These are phyloP conservation scores for Oreochromis grahami DNA, from an alignment of 2,797 vertebrate genomes.

Conservation along the genomic window DNA sequence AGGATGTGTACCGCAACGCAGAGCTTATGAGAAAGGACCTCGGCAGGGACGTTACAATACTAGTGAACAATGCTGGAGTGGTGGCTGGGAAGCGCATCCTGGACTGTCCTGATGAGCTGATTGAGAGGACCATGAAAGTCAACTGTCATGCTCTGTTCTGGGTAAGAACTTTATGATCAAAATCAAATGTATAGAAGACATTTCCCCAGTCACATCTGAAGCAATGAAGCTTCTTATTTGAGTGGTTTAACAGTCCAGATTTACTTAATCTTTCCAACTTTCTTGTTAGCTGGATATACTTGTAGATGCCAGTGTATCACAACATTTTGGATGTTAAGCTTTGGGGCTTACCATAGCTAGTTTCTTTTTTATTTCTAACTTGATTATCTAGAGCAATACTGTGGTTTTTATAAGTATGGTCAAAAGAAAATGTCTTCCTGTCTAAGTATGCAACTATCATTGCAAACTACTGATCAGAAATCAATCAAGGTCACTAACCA, in stretches of 20 bases:
- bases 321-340: not conserved
- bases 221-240: not conserved
- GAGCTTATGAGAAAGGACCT: conserved; percentile 57
- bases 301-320: not conserved
- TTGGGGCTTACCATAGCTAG: not conserved
- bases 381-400: not conserved
- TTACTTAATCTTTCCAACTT: not conserved
- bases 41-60: conserved; percentile 62
- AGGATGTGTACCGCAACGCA: conserved; percentile 54
- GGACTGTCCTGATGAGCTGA: conserved; percentile 63
- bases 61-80: conserved; percentile 74
- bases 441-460: not conserved
- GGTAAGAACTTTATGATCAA: conserved; percentile 44
- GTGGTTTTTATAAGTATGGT: not conserved
- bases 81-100: conserved; percentile 65
- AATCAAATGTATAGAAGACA: not conserved
- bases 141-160: conserved; percentile 76
- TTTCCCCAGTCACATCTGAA: not conserved
- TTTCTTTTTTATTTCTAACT: not conserved
- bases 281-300: not conserved
- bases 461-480: not conserved
- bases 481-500: not conserved
- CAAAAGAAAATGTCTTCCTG: not conserved
- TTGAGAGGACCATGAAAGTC: conserved; percentile 74
- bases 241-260: not conserved